These are phyloP conservation scores for Helicoverpa zea DNA, from an alignment of 1,140 invertebrate genomes.

Conservation along the genomic window DNA sequence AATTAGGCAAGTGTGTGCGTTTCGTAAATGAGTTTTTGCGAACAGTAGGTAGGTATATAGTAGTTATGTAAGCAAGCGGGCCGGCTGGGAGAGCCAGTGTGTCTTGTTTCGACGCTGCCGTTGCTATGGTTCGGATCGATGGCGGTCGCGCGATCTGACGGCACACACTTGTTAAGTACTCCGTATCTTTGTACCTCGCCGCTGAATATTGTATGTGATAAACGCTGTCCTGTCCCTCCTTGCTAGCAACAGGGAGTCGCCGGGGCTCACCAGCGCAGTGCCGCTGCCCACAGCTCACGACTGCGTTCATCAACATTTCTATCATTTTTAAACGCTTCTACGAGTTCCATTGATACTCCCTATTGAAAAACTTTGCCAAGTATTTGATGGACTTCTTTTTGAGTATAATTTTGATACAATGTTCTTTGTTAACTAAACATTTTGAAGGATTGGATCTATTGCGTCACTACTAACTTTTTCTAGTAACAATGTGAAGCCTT, in stretches of 20 bases:
- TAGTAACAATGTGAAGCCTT: neutral
- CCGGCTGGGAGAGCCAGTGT: conserved; percentile 15
- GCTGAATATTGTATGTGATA: conserved; percentile 41
- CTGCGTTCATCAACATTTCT: conserved; percentile 1
- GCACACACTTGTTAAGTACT: conserved; percentile 42
- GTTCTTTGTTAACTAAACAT: conserved; percentile 1
- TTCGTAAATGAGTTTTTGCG: conserved; percentile 55
- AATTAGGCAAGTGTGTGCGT: conserved; percentile 47
- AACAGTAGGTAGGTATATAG: conserved; percentile 23
- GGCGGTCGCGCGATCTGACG: conserved; percentile 33
- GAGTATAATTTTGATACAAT: neutral
- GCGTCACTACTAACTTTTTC: neutral
- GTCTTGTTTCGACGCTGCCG: conserved; percentile 29
- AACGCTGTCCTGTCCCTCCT: conserved; percentile 18
- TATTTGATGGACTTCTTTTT: conserved; percentile 12
- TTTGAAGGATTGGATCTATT: neutral
- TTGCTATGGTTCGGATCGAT: conserved; percentile 42
- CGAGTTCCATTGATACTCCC: neutral
- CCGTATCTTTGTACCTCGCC: conserved; percentile 22
- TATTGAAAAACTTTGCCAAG: neutral
- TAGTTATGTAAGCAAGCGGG: neutral
- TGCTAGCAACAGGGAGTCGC: neutral
- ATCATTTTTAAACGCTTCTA: neutral
- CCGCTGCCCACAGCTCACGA: neutral
- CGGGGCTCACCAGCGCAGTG: neutral